phyloP scores from a whole-genome alignment of 2,888 invertebrate species.

The Eucera pruinosa region DNA sequence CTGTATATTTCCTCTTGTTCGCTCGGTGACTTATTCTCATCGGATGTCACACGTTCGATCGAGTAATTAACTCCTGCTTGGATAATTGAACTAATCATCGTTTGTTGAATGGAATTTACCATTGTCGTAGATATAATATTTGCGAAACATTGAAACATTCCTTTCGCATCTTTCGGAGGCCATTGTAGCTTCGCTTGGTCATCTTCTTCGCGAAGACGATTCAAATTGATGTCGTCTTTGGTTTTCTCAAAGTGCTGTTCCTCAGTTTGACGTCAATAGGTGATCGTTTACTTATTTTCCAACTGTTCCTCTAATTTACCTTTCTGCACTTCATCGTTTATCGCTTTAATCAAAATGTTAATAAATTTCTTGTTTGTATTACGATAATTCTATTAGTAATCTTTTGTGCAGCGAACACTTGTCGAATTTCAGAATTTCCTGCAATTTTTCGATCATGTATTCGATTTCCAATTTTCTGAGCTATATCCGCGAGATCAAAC shows the following conservation, averaged over 20 bases:
- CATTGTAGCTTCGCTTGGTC: not conserved
- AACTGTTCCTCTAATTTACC: not conserved
- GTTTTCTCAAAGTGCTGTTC: not conserved
- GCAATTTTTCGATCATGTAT: not conserved
- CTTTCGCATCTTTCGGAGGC: not conserved
- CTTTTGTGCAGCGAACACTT: not conserved
- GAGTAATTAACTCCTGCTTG: not conserved
- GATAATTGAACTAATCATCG: not conserved
- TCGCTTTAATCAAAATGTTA: not conserved
- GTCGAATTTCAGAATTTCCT: not conserved
- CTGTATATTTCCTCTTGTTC: not conserved
- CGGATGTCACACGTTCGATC: not conserved
- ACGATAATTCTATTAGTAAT: not conserved
- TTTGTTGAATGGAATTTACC: not conserved
- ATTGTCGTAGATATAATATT: not conserved
- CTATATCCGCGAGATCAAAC: too few relatives aligned
- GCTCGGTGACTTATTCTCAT: not conserved
- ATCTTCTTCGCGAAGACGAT: not conserved
- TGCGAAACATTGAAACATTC: not conserved
- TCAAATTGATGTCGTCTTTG: not conserved
- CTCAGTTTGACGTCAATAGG: not conserved
- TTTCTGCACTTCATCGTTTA: not conserved
- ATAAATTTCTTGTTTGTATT: not conserved
- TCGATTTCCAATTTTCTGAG: not conserved
- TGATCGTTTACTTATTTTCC: not conserved